Evolutionary conservation across 2,797 vertebrate species (phyloP), one percentile per base, ranked within the genome.

Genomic region (Ptychobarbus kaznakovi): DNA sequence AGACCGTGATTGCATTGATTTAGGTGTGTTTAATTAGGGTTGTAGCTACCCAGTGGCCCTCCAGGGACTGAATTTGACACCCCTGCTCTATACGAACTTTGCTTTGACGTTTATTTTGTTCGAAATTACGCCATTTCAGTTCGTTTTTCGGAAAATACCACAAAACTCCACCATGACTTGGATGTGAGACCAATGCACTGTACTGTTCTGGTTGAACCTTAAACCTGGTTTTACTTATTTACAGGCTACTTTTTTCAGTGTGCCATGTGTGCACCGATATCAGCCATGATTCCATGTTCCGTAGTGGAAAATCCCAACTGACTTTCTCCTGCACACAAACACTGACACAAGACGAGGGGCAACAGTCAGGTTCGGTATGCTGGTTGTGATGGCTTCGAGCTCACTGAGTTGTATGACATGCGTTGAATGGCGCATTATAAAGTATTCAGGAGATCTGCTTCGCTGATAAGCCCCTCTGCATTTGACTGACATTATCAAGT

Each of bases 371-470:
- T 58, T 82, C 40, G 2, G 53, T 58, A 40, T 11, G 28, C 69
- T 51, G 16, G 44, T 83, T 80, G 66, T 68, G 56, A 80, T 84
- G 68, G 8, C 40, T 18, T 73, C 65, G 49, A 84, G 58, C 70
- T 74, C 56, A 75, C 35, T 44, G 46, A 66, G 42, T 68, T 77
- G 76, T 82, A 66, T 78, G 40, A 79, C 77, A 75, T 78, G 66
- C 6, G 32, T 72, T 86, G 89, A 92, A 90, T 88, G 88, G 91
- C 88, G 80, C 87, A 28, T 20, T 58, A 93, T 94, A 92, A 94
- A 94, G 83, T 93, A 94, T 95, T 95, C 86, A 95, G 82, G 85
- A 91, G 90, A 80, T 85, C 90, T 90, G 91, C 90, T 91, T 90
- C 90, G 51, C 6, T 3, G 44, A 86, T 63, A 81, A 40, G 12